Base-by-base conservation (phyloP, 2,113 vertebrate species). In the Regulus satrapa region DNA sequence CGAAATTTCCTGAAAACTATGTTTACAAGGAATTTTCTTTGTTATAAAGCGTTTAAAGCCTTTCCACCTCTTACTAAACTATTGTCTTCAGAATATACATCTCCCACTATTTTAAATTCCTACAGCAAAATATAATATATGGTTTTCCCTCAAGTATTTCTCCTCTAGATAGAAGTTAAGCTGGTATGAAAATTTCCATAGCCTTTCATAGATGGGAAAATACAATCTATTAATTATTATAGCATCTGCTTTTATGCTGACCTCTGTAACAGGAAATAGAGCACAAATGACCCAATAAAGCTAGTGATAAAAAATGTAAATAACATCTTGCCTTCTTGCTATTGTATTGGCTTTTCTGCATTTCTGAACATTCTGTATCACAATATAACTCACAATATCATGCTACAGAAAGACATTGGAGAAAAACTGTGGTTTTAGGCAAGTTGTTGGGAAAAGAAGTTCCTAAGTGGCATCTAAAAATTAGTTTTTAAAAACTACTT, bases 11-110 rank as follows among this genome's bases (percentile, higher is more conserved):
- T 96, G 97, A 96, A 93, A 94, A 75, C 76, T 80, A 58, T 97
- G 97, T 98, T 98, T 97, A 97, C 95, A 97, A 96, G 73, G 89
- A 88, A 58, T 90, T 89, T n/a, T n/a, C 41, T 94, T 97, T 97
- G 81, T 66, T 76, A 32, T 38, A 75, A 85, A 84, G 20, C 24
- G 85, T 95, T 92, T 86, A 93, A 95, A 71, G 87, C 61, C 67
- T 89, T 83, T 82, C 58, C 58, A 72, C 20, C 36, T 82, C 58
- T 59, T 89, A 73, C 17, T 46, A 21, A 89, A 84, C 29, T 45
- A 3, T 29, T 92, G 32, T 85, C 64, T 43, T 26, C 19, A 19
- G 18, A 73, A 55, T 66, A 80, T 43, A 49, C 20, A 61, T 80
- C 20, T 58, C 18, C 11, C 10, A 43, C 3, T 61, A 46, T 28